Conservation (phyloP, 2,888 invertebrate species). For the Vandiemenella viatica region DNA sequence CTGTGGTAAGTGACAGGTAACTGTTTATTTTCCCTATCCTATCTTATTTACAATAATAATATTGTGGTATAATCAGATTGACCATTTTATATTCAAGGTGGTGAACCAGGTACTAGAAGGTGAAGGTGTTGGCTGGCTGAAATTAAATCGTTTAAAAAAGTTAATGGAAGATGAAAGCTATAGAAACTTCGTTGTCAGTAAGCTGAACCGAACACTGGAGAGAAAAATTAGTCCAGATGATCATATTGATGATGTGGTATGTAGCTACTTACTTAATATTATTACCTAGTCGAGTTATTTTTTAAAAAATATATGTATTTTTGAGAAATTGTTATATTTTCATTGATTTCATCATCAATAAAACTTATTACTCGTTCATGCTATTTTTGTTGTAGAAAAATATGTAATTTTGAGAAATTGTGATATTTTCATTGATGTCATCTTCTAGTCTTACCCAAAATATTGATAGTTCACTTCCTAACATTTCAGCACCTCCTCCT, state of each 20-base stretch:
- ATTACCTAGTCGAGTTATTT: not conserved
- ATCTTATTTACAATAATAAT: not conserved
- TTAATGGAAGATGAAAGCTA: slow-evolving; percentile 99
- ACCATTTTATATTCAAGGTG: slow-evolving; percentile 34
- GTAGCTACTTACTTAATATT: not conserved
- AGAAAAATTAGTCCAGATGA: slow-evolving; percentile 88
- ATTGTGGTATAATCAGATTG: not conserved
- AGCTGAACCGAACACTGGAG: slow-evolving; percentile 85
- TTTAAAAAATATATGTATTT: slow-evolving; percentile 9
- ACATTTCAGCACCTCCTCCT: too few species aligned
- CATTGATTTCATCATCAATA: too few species aligned
- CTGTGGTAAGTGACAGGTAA: too few species aligned
- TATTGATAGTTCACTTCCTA: too few species aligned
- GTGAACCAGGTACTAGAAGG: slow-evolving; percentile 73
- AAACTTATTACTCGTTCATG: not conserved
- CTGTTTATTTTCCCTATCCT: too few species aligned
- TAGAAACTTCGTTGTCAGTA: slow-evolving; percentile 85
- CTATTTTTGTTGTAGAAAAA: too few species aligned
- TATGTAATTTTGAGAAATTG: too few species aligned
- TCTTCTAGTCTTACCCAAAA: too few species aligned
- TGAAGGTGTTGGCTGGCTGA: slow-evolving; percentile 93
- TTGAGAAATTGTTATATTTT: too few species aligned
- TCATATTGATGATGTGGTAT: slow-evolving; percentile 92
- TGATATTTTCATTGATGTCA: too few species aligned
- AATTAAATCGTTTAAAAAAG: slow-evolving; percentile 79